Conservation (phyloP, 1,140 invertebrate species). For the Spodoptera litura region DNA sequence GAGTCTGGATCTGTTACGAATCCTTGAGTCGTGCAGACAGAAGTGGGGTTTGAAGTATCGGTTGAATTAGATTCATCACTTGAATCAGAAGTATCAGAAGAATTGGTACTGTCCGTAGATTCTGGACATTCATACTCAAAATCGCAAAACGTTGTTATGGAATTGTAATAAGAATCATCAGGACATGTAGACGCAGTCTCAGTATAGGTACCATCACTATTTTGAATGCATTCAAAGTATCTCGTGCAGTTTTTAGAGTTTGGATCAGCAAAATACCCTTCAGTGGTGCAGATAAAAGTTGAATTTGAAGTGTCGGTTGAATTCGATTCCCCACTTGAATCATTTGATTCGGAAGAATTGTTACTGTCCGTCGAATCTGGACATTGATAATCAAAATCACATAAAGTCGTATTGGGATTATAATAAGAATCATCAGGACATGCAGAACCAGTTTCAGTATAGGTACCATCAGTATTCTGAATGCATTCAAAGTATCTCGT, state of each 20-base stretch:
- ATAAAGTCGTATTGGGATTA: conserved; percentile 17
- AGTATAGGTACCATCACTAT: not conserved
- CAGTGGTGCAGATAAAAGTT: not conserved
- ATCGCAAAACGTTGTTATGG: not conserved
- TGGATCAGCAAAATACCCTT: conserved; percentile 3
- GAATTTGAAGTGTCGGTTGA: not conserved
- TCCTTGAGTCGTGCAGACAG: not conserved
- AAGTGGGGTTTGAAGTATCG: not conserved
- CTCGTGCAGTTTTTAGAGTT: not conserved
- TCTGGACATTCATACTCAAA: not conserved
- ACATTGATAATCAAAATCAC: conserved; percentile 13
- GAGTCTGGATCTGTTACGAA: not conserved
- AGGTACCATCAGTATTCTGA: not conserved
- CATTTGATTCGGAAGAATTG: not conserved
- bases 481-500: conserved; percentile 15
- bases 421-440: not conserved
- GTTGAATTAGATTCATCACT: not conserved
- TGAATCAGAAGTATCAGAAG: not conserved
- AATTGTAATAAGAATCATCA: not conserved
- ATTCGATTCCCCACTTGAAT: not conserved
- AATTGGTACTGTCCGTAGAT: not conserved
- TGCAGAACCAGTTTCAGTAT: not conserved
- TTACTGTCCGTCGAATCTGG: not conserved
- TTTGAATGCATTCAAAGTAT: conserved; percentile 2
- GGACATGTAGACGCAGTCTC: not conserved